Evolutionary conservation across 2,797 vertebrate species (phyloP).

Genomic region (Cynopterus sphinx): DNA sequence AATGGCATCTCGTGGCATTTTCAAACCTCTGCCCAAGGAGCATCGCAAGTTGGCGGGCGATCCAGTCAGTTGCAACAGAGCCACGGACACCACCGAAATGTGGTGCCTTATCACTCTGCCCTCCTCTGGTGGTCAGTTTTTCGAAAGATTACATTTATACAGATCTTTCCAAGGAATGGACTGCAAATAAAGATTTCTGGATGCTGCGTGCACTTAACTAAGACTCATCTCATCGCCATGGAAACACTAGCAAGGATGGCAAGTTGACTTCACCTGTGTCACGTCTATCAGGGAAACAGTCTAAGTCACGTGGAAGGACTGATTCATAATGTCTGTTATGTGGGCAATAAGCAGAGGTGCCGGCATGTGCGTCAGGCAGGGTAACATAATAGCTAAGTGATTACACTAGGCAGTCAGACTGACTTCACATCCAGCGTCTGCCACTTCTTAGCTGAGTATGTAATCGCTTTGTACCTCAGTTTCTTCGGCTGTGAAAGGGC

Average conservation of each 20-base stretch:
- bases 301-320: background rate
- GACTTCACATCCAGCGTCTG: background rate
- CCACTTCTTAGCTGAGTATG: background rate
- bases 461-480: background rate
- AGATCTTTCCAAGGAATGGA: slow-evolving; percentile 5
- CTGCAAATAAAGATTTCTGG: background rate
- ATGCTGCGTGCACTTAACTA: background rate
- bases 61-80: background rate
- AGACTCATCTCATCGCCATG: background rate
- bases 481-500: background rate
- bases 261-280: background rate
- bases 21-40: background rate
- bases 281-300: background rate
- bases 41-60: background rate
- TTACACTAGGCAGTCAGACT: background rate
- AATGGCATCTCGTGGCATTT: background rate
- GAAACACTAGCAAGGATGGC: background rate
- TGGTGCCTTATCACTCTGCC: rapidly evolving
- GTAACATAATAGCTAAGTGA: background rate
- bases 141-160: background rate
- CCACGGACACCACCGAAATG: background rate
- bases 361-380: background rate
- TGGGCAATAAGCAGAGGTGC: background rate
- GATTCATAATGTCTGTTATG: background rate
- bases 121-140: background rate